phyloP scores from a whole-genome alignment of 2,797 vertebrate species.

The Sciaenops ocellatus region DNA sequence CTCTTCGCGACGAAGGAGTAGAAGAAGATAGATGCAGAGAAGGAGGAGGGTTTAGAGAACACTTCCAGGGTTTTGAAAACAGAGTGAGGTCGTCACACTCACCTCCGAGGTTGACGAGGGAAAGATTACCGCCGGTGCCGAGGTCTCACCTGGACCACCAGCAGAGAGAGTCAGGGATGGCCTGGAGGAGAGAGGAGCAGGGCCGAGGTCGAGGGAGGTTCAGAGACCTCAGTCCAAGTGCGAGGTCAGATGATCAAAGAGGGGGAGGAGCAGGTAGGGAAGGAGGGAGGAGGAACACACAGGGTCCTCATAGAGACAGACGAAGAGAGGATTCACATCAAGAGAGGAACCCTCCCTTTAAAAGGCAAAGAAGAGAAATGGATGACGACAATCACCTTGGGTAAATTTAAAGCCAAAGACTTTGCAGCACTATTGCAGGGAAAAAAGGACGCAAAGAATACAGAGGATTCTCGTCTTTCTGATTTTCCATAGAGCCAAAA shows the following conservation, averaged over 20 bases:
- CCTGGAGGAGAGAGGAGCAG: slow-evolving; percentile 72
- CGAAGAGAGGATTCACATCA: slow-evolving; percentile 63
- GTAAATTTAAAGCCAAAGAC: slow-evolving; percentile 75
- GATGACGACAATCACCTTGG: slow-evolving; percentile 60
- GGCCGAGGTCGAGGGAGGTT: slow-evolving; percentile 55
- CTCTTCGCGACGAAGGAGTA: slow-evolving; percentile 21
- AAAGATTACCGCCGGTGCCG: slow-evolving; percentile 46
- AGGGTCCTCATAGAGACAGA: slow-evolving; percentile 44
- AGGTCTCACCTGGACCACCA: slow-evolving; percentile 44
- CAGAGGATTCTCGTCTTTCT: slow-evolving; percentile 56
- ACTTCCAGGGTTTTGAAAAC: slow-evolving; percentile 56
- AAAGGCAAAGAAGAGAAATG: slow-evolving; percentile 76
- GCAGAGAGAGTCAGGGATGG: slow-evolving; percentile 50
- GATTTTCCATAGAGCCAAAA: slow-evolving; percentile 25
- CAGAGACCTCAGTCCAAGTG: slow-evolving; percentile 66
- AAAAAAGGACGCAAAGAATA: slow-evolving; percentile 56
- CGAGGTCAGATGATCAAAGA: slow-evolving; percentile 50
- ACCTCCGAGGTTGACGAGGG: slow-evolving; percentile 55
- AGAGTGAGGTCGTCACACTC: slow-evolving; percentile 41
- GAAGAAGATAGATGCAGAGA: slow-evolving; percentile 15
- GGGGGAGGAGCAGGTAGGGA: slow-evolving; percentile 61
- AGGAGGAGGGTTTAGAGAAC: slow-evolving; percentile 54
- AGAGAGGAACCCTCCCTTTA: slow-evolving; percentile 70
- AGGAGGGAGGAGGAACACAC: slow-evolving; percentile 47
- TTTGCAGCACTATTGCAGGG: slow-evolving; percentile 50